Evolutionary conservation across 2,888 invertebrate species (phyloP).

Genomic region (Coleophora deauratella): DNA sequence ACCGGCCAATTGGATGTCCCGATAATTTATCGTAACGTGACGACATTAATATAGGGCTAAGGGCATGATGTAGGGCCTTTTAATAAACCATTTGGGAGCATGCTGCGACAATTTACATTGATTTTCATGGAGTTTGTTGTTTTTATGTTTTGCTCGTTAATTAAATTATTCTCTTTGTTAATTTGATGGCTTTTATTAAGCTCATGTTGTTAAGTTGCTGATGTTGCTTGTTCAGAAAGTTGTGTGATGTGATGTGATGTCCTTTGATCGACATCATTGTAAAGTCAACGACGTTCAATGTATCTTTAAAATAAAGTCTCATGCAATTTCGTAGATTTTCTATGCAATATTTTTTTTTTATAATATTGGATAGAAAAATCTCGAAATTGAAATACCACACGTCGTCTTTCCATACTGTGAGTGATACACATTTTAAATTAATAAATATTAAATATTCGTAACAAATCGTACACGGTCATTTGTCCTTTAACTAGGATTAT

Average conservation of each 20-base stretch:
- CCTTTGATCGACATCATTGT: background rate
- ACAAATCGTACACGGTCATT: too few relatives aligned
- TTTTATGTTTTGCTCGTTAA: background rate
- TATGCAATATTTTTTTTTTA: too few relatives aligned
- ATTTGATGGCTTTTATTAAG: background rate
- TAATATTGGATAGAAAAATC: too few relatives aligned
- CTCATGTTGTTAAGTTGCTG: background rate
- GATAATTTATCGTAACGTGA: constrained; percentile 64
- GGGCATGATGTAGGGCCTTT: constrained; percentile 46
- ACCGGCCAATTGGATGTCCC: constrained; percentile 62
- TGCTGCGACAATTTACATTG: constrained; percentile 46
- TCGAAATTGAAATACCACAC: too few relatives aligned
- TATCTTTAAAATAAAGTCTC: too few relatives aligned
- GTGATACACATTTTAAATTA: too few relatives aligned
- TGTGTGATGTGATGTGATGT: background rate
- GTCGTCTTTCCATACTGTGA: too few relatives aligned
- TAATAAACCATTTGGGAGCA: constrained; percentile 43
- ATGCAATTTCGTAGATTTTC: too few relatives aligned
- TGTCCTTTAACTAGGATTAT: too few relatives aligned
- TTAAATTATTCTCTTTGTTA: background rate
- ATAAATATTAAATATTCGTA: too few relatives aligned
- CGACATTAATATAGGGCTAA: constrained; percentile 47
- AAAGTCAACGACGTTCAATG: background rate
- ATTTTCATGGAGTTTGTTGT: constrained; percentile 16
- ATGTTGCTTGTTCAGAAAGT: background rate